Conservation (phyloP, 2,797 vertebrate species). For the Trichosurus vulpecula region DNA sequence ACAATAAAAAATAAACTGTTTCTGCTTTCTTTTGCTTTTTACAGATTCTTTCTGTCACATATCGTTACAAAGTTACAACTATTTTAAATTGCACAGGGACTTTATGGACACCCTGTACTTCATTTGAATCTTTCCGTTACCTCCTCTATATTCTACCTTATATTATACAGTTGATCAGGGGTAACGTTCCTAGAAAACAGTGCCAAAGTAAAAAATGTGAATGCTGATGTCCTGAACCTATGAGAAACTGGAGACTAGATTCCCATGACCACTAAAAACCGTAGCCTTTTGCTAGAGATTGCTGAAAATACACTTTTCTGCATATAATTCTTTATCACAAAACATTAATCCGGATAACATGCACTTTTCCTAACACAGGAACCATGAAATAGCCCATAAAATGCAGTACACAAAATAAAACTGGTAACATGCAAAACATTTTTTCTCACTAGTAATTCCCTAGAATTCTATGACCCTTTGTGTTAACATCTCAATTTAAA, state of each 20-base stretch:
- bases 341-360: background rate
- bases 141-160: background rate
- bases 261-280: background rate
- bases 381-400: background rate
- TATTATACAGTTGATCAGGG: background rate
- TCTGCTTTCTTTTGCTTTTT: too few species aligned
- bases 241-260: background rate
- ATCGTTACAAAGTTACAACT: too few species aligned
- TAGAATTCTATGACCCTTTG: background rate
- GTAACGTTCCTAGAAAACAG: background rate
- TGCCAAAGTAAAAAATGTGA: background rate
- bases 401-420: background rate
- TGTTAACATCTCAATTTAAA: background rate
- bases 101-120: too few species aligned
- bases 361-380: background rate
- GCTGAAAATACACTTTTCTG: background rate
- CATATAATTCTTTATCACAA: background rate
- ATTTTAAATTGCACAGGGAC: too few species aligned
- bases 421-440: background rate
- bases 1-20: too few species aligned
- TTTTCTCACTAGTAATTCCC: background rate
- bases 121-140: background rate
- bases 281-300: background rate
- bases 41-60: too few species aligned
- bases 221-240: background rate